Evolutionary conservation across 2,113 vertebrate genomes (phyloP), one percentile per base, ranked within the genome.

Genomic region (Uropsilus gracilis): DNA sequence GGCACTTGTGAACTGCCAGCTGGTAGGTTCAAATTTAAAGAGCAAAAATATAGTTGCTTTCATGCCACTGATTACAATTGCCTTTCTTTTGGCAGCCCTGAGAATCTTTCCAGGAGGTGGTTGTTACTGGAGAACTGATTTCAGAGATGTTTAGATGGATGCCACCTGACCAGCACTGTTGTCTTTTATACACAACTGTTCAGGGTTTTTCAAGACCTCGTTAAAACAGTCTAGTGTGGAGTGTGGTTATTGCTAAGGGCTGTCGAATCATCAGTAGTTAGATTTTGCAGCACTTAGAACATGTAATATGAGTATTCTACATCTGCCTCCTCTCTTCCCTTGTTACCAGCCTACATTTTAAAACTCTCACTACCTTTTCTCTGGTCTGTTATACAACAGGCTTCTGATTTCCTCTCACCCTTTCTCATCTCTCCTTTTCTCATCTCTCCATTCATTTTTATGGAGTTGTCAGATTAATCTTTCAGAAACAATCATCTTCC

Each of bases 41-140:
- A 66, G 66, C 6, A 92, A 94, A 94, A 90, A 81, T 92, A 82
- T 61, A 81, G 71, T 77, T 90, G n/a, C 92, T 95, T 95, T 94
- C 61, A 85, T 16, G 92, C 83, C 7, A 57, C n/a, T 75, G 57
- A 71, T 13, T 71, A 9, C 55, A 66, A 90, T 91, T 48, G 30
- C 57, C 32, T 93, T 93, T 91, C 8, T 4, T 87, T 84, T 90
- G 71, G 76, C 37, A 90, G 46, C n/a, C 37, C 18, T 88, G 22
- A 44, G 20, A 96, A 81, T 86, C 37, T 76, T 89, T 93, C 57
- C 59, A 89, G 39, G 69, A 89, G 32, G 42, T 61, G 64, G 71
- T 20, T 91, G 30, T 88, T 92, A 95, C 77, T 16, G 73, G 61
- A 83, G 71, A 78, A 12, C 68, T 61, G 71, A 92, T 88, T 96